Evolutionary conservation across 2,113 vertebrate species (phyloP), one percentile per base, ranked within the genome.

Genomic region (Coregonus clupeaformis): DNA sequence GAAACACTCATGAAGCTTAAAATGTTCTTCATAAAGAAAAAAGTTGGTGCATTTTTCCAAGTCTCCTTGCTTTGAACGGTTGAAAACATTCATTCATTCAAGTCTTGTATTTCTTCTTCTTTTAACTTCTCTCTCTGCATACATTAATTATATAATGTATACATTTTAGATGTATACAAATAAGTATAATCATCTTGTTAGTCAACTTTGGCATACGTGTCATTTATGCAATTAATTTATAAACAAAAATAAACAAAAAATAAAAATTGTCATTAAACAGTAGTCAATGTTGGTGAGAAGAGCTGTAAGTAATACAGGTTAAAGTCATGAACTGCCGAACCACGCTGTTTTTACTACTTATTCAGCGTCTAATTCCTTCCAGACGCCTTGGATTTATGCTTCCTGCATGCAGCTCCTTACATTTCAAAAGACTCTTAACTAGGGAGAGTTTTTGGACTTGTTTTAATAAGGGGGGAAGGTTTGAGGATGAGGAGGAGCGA

Each of bases 391-490:
- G 79, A 86, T 94, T 93, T 92, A 87, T 83, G 87, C 88, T 91
- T 93, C 89, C 90, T 92, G 92, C 88, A 12, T n/a, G 66, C 42
- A 89, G 86, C 93, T 91, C 92, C 16, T 84, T 88, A 86, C 93
- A 83, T 90, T 91, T 94, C 93, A 92, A 93, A 92, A 91, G 94
- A 93, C 92, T 93, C 93, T 95, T 95, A 95, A 95, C 94, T 92
- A 92, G 90, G 87, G 92, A 93, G 89, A 88, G 94, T 87, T 96
- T 91, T 92, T 92, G 92, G 88, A 92, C 92, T 96, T 95, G 94
- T 95, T 97, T 97, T 98, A 97, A 96, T 94, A 95, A 85, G 95
- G 93, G 92, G 94, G 94, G 94, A 81, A 93, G 92, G 93, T 93
- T 87, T 85, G 90, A 73, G 88, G 86, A 91, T 85, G 90, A 94